Percentiles rank a stretch among this genome's conserved stretches.
Evolutionary conservation across 2,797 vertebrate genomes (phyloP).

Genomic region (Cirrhinus molitorella): DNA sequence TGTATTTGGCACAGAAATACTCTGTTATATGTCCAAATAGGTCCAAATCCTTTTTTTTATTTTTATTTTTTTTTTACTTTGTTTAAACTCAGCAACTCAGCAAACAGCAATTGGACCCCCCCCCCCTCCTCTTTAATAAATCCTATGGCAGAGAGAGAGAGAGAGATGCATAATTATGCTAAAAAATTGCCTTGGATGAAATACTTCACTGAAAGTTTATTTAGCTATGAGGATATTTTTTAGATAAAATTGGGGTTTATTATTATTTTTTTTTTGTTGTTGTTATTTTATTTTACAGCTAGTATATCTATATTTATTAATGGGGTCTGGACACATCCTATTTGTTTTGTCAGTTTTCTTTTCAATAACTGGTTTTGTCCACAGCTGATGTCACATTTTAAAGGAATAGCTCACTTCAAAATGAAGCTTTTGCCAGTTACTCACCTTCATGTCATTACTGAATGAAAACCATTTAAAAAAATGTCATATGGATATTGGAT

Average conservation of each 20-base stretch:
- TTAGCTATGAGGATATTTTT: not conserved
- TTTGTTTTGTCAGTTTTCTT: not conserved
- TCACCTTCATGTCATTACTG: conserved; percentile 5
- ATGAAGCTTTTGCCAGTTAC: not conserved
- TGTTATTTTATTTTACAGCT: not conserved
- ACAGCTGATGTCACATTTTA: conserved; percentile 12
- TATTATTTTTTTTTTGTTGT: not conserved
- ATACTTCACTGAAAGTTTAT: not conserved
- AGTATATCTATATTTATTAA: not conserved
- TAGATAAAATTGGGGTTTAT: not conserved
- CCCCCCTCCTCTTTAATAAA: no score
- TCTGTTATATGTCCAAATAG: no score
- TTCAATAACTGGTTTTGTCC: not conserved
- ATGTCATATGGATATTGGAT: not conserved
- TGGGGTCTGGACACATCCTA: not conserved
- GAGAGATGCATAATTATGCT: conserved; percentile 4
- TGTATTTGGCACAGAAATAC: no score
- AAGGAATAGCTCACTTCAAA: not conserved
- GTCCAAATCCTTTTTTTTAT: no score
- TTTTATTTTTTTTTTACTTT: no score
- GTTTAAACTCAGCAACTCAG: no score
- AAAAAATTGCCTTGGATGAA: conserved; percentile 36
- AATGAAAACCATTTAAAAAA: not conserved
- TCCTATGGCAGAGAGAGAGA: not conserved
- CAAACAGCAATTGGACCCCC: no score